Conservation (phyloP, 2,113 vertebrate genomes). For the Danio rerio region DNA sequence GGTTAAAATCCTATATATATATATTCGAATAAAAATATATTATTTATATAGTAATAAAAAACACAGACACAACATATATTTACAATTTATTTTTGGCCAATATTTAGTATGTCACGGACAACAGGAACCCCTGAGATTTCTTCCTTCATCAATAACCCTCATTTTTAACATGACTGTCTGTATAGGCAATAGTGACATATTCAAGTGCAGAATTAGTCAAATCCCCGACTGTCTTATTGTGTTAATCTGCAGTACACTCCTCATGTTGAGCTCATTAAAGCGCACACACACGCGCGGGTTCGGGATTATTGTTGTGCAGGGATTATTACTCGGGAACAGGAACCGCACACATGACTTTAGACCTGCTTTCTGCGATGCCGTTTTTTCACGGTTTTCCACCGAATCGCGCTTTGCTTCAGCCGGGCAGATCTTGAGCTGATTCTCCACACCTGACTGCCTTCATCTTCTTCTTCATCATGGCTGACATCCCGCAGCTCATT, state of each 20-base stretch:
- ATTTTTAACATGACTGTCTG: too few species aligned
- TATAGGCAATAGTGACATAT: background rate
- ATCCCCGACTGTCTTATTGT: rapidly evolving
- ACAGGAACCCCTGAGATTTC: too few species aligned
- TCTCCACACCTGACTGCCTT: background rate
- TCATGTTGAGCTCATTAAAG: conserved; percentile 3
- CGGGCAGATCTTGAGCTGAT: background rate
- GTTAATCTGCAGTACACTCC: background rate
- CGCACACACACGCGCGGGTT: conserved; percentile 30
- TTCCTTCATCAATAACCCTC: too few species aligned
- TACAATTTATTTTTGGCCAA: too few species aligned
- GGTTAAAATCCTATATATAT: too few species aligned
- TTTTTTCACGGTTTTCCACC: background rate
- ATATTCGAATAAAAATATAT: too few species aligned
- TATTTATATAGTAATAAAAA: too few species aligned
- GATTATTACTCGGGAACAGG: conserved; percentile 49
- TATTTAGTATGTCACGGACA: too few species aligned
- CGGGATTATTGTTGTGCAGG: conserved; percentile 47
- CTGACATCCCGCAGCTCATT: conserved; percentile 85
- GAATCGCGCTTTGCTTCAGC: background rate
- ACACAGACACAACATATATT: too few species aligned
- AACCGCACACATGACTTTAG: conserved; percentile 33
- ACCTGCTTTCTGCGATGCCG: background rate
- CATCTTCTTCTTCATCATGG: conserved; percentile 73
- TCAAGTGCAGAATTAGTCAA: background rate